Conservation (phyloP, 37 sponge, comb jelly and placozoan genomes). For the Oscarella lobularis region DNA sequence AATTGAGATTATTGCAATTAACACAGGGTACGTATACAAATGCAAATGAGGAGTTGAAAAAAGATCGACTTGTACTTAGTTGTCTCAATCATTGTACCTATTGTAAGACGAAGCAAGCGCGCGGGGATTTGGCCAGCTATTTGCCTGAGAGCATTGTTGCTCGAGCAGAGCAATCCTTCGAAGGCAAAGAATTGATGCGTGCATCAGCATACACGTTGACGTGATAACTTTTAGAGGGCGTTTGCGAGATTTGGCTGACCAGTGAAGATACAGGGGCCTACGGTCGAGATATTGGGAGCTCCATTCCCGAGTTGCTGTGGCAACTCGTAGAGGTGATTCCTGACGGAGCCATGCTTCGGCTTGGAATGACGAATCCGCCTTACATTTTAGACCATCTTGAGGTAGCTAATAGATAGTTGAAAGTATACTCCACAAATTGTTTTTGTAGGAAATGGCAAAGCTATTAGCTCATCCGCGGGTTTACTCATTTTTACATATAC, state of each 20-base stretch:
- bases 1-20: slow-evolving; percentile 89
- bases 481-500: slow-evolving; percentile 93
- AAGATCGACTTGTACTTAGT: slow-evolving; percentile 17
- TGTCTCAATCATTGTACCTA: slow-evolving; percentile 96
- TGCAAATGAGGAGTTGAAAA: not conserved
- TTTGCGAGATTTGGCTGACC: slow-evolving; percentile 92
- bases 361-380: slow-evolving; percentile 98
- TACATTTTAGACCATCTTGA: slow-evolving; percentile 88
- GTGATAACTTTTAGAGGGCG: slow-evolving; percentile 51
- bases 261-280: slow-evolving; percentile 94
- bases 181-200: slow-evolving; percentile 18
- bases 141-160: slow-evolving; percentile 63
- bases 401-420: slow-evolving; percentile 31
- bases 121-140: slow-evolving; percentile 90
- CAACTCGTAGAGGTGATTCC: slow-evolving; percentile 84
- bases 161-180: slow-evolving; percentile 70
- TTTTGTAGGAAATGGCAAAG: slow-evolving; percentile 65
- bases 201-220: not conserved
- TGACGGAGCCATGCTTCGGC: slow-evolving; percentile 76
- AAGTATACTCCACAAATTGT: not conserved
- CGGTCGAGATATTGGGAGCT: slow-evolving; percentile 80
- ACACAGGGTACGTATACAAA: slow-evolving; percentile 58
- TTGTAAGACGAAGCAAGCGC: slow-evolving; percentile 95
- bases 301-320: slow-evolving; percentile 83
- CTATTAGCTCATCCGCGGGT: slow-evolving; percentile 77